Evolutionary conservation across 2,113 vertebrate species (phyloP).

Genomic region (Myodes glareolus): DNA sequence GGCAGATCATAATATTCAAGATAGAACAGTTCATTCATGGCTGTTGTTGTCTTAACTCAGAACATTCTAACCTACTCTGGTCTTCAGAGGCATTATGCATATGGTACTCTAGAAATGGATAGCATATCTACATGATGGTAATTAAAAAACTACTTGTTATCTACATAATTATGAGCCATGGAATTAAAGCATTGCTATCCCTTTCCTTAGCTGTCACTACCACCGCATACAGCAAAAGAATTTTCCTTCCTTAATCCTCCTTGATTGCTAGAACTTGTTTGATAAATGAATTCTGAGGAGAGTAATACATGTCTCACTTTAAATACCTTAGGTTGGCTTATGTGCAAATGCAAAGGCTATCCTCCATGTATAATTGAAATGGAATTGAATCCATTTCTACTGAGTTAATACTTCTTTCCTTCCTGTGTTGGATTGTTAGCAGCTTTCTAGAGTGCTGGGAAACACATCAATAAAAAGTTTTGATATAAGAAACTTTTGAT

Average conservation of each 20-base stretch:
- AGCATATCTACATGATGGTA: not conserved
- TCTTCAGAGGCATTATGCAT: not conserved
- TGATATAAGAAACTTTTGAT: conserved; percentile 60
- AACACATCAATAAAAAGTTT: conserved; percentile 66
- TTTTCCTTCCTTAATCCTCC: conserved; percentile 46
- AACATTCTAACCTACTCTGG: conserved; percentile 17
- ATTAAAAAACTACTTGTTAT: not conserved
- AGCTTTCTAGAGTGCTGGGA: conserved; percentile 60
- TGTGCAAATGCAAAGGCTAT: conserved; percentile 59
- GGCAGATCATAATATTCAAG: not conserved
- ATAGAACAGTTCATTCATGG: not conserved
- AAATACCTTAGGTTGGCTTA: conserved; percentile 62
- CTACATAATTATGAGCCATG: conserved; percentile 29
- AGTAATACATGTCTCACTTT: conserved; percentile 4
- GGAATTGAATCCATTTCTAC: conserved; percentile 52
- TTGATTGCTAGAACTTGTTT: conserved; percentile 57
- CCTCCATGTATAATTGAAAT: conserved; percentile 69
- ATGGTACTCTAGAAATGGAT: not conserved
- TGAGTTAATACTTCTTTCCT: conserved; percentile 62
- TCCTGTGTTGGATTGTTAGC: conserved; percentile 22
- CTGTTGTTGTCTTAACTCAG: not conserved
- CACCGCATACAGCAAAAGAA: conserved; percentile 50
- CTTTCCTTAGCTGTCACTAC: conserved; percentile 51
- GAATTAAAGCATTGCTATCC: not conserved
- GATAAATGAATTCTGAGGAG: conserved; percentile 63